phyloP scores from a whole-genome alignment of 2,888 invertebrate species.

The Drosophila fulvimacula region DNA sequence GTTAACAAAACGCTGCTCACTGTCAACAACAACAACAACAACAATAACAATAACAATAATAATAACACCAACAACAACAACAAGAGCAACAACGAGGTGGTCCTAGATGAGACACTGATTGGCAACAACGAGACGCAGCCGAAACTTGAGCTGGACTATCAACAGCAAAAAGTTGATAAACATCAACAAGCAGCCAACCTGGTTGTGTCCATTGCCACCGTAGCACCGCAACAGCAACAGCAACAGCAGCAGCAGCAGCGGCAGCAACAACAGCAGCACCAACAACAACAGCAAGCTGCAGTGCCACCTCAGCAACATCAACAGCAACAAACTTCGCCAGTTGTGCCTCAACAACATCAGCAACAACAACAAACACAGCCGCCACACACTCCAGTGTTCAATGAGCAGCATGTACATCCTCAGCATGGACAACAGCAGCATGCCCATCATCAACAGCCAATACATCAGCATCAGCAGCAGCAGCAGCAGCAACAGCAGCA shows the following conservation, averaged over 20 bases:
- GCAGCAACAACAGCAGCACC: conserved; percentile 85
- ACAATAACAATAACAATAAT: conserved; percentile 12
- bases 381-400: conserved; percentile 21
- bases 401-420: conserved; percentile 31
- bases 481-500: conserved; percentile 61
- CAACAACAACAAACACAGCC: conserved; percentile 45
- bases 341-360: conserved; percentile 12
- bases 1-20: conserved; percentile 61
- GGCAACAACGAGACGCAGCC: conserved; percentile 61
- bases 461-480: conserved; percentile 50
- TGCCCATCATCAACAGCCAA: conserved; percentile 29
- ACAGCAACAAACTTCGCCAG: conserved; percentile 28
- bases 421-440: conserved; percentile 39
- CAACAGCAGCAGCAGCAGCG: conserved; percentile 84
- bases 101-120: conserved; percentile 59
- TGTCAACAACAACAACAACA: conserved; percentile 48
- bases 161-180: conserved; percentile 52
- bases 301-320: conserved; percentile 36
- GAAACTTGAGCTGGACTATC: conserved; percentile 56
- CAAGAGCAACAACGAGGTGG: conserved; percentile 32
- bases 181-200: conserved; percentile 39
- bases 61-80: conserved; percentile 27
- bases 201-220: conserved; percentile 51
- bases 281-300: conserved; percentile 65
- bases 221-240: conserved; percentile 83